phyloP scores from a whole-genome alignment of 1,140 invertebrate species.

The Anoplolepis gracilipes region DNA sequence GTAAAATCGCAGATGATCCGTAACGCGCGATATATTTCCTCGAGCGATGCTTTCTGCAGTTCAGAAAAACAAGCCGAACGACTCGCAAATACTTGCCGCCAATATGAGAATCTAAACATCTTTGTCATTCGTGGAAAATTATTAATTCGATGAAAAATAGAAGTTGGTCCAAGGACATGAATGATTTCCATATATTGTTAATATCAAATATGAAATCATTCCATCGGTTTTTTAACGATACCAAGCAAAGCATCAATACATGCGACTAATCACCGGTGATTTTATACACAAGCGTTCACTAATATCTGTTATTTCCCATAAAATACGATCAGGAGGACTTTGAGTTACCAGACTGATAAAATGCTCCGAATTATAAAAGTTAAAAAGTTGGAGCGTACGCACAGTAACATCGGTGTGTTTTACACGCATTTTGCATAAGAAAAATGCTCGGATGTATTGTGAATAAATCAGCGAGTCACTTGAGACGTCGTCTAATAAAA shows the following conservation, averaged over 20 bases:
- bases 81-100: not conserved
- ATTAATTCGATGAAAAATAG: constrained; percentile 39
- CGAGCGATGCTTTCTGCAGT: constrained; percentile 16
- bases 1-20: constrained; percentile 50
- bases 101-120: constrained; percentile 33
- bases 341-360: not conserved
- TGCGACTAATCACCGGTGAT: not conserved
- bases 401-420: constrained; percentile 22
- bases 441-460: not conserved
- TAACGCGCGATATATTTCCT: constrained; percentile 47
- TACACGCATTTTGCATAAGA: not conserved
- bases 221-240: not conserved
- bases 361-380: not conserved
- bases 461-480: constrained; percentile 43
- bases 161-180: not conserved
- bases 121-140: constrained; percentile 50
- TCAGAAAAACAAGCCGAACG: constrained; percentile 32
- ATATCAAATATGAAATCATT: constrained; percentile 18
- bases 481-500: constrained; percentile 18
- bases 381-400: not conserved
- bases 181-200: too few relatives aligned
- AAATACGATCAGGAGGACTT: not conserved
- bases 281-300: not conserved
- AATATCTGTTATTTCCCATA: constrained; percentile 4
- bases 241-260: not conserved